A percentile compares a stretch with the other conserved stretches of the same genome.
phyloP scores from a whole-genome alignment of 1,140 invertebrate genomes.

The Melitaea cinxia region DNA sequence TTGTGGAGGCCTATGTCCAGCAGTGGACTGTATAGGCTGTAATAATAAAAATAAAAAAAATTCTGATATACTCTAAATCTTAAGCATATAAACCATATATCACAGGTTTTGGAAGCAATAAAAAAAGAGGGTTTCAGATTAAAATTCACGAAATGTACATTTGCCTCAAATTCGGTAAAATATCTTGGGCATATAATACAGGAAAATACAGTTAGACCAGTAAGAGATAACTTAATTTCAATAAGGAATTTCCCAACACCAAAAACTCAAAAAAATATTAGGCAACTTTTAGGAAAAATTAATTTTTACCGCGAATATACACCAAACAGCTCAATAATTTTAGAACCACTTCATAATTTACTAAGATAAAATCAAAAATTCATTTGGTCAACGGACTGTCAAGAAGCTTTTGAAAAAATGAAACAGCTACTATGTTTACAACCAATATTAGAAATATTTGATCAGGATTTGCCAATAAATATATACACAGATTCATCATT shows the following conservation, averaged over 20 bases:
- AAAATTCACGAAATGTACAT: slow-evolving; percentile 13
- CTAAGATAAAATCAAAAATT: slow-evolving; percentile 49
- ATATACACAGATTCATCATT: not conserved
- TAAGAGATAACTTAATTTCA: slow-evolving; percentile 57
- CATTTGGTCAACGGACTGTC: slow-evolving; percentile 35
- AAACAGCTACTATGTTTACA: too few species aligned
- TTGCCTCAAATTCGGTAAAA: not conserved
- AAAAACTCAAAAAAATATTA: slow-evolving; percentile 42
- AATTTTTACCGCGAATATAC: slow-evolving; percentile 16
- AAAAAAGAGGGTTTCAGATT: slow-evolving; percentile 7
- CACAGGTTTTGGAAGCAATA: not conserved
- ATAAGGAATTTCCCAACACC: slow-evolving; percentile 52
- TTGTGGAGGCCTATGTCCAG: too few species aligned
- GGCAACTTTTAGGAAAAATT: slow-evolving; percentile 45
- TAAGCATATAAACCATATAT: not conserved
- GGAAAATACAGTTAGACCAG: slow-evolving; percentile 50
- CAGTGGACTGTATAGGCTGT: too few species aligned
- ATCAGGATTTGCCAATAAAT: not conserved
- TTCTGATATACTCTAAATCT: too few species aligned
- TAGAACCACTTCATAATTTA: slow-evolving; percentile 51
- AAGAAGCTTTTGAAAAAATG: not conserved
- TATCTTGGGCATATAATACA: slow-evolving; percentile 43
- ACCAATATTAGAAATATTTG: not conserved
- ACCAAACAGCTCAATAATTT: slow-evolving; percentile 18
- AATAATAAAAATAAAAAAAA: too few species aligned